Base-by-base conservation (phyloP, 2,797 vertebrate genomes). In the Pipistrellus kuhlii region DNA sequence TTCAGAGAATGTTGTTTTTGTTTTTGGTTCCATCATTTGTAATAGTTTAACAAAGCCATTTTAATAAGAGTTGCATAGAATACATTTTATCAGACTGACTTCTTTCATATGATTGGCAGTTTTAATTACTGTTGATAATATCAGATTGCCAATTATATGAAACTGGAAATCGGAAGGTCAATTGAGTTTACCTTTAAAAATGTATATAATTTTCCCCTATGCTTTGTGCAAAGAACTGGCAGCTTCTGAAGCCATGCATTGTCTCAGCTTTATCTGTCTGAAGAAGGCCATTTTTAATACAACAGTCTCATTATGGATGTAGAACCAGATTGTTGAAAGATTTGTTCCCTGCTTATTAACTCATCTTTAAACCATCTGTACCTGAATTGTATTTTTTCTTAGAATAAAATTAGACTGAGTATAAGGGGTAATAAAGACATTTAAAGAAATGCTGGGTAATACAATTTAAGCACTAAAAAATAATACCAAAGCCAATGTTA, bases 331-430 rank as follows among this genome's bases (percentile, higher is more conserved):
- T 91, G 82, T 35, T 32, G 17, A 69, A 95, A 93, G 27, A 85
- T 87, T 94, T 78, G 27, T 68, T 88, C 66, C 48, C 20, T 96
- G 59, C 41, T 94, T 94, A 91, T 94, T 93, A 91, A 96, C 53
- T 71, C 77, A 83, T 94, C 75, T 91, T 91, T 87, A 90, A 94
- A 44, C 66, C 83, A 94, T 92, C 75, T 96, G 90, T 90, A 85
- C 80, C 85, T 92, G 86, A 62, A 91, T 44, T 89, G 59, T 6
- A 66, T 94, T 92, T 94, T 94, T 91, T 13, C 68, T 88, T 92
- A 69, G 0, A 62, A 77, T 69, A 95, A 91, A 90, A 85, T 77
- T 86, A 73, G 92, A 96, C 83, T 72, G 35, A 82, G 14, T 55
- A 25, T 90, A 21, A 59, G 68, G 68, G 8, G 8, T 91, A 94